Base-by-base conservation (phyloP, 2,888 invertebrate species). In the Tanypteryx hageni region DNA sequence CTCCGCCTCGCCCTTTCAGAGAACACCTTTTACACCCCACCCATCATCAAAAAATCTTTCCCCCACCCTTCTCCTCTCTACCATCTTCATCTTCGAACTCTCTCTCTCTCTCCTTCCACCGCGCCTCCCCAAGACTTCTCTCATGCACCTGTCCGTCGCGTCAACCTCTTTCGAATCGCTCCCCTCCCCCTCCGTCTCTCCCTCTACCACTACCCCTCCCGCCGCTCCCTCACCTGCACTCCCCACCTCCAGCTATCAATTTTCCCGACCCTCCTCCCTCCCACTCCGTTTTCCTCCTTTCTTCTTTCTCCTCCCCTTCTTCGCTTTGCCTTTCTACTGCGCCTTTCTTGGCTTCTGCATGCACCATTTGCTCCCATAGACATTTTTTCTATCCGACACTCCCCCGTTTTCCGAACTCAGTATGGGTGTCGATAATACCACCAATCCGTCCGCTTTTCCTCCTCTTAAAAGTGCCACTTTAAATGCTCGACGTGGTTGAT, bases 101-200 rank as follows among this genome's bases (percentile, higher is more conserved):
- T 57, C 83, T 5, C 83, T 11, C 10, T 57, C 83, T 5, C 56
- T 11, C 31, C 56, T 57, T 57, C n/a, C 56, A 57, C 83, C 83
- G 57, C 83, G 57, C 83, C 83, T 83, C 57, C 57, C 83, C 83
- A 10, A 57, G 44, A 83, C 31, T 31, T 76, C 82, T 83, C 83
- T 83, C 83, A 83, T 83, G 83, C 83, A 83, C 83, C 83, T 83
- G 83, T 83, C 83, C 83, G 83, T 57, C 83, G 83, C 83, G 83
- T 57, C 83, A 83, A 57, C 18, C 83, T 82, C 31, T 82, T 44
- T 82, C 44, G 83, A 83, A 57, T 57, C 56, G 83, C 44, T 57
- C 56, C 3, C 56, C 44, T 57, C 83, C 56, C 27, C 44, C 82
- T 57, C 83, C 56, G 18, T 44, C 83, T 44, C 13, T 16, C 14